These are phyloP conservation scores for Etia nguti DNA, from an alignment of 2,113 vertebrate species.

Conservation along the genomic window DNA sequence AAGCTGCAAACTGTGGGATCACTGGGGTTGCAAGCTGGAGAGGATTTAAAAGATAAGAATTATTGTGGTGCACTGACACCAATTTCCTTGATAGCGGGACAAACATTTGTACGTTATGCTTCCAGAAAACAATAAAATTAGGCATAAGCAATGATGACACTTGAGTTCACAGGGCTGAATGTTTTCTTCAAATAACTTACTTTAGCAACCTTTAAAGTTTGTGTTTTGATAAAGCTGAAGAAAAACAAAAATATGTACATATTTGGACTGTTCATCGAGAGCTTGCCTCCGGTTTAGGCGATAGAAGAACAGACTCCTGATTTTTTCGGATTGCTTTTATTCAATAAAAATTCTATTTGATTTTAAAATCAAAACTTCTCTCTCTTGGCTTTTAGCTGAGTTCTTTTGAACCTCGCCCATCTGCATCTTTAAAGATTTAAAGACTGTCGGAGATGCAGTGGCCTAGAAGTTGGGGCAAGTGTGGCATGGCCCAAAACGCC, in stretches of 20 bases:
- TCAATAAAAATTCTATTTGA: neutral
- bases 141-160: neutral
- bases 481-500: neutral
- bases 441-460: neutral
- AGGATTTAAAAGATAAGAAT: neutral
- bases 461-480: neutral
- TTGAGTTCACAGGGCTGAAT: neutral
- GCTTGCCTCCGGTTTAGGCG: neutral
- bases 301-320: neutral
- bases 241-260: neutral
- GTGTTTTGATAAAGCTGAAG: neutral
- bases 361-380: neutral
- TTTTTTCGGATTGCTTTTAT: neutral
- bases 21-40: neutral
- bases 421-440: neutral
- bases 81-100: neutral
- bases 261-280: neutral
- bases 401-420: neutral
- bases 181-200: neutral
- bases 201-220: rapidly evolving
- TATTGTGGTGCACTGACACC: neutral
- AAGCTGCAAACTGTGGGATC: constrained; percentile 12
- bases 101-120: neutral
- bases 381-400: neutral
- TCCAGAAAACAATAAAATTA: neutral